phyloP scores from a whole-genome alignment of 2,888 invertebrate genomes.

The Lasioglossum zephyrum region DNA sequence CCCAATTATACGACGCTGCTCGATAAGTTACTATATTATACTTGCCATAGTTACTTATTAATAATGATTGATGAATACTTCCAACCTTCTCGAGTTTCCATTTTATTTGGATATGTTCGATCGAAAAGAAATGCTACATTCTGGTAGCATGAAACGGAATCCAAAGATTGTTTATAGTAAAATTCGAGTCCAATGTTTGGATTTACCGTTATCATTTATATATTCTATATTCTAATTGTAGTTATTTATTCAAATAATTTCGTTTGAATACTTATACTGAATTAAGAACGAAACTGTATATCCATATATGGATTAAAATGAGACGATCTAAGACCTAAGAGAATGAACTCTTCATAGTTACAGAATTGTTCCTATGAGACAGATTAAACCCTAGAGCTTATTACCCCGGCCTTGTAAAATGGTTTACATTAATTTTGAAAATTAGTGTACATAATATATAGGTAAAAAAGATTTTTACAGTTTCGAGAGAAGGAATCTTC shows the following conservation, averaged over 20 bases:
- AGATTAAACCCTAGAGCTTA: slow-evolving; percentile 9
- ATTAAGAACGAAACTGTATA: neutral
- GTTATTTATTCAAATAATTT: neutral
- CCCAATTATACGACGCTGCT: neutral
- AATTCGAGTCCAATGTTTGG: neutral
- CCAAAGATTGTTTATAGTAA: neutral
- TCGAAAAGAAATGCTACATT: too few relatives aligned
- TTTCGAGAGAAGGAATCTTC: slow-evolving; percentile 2
- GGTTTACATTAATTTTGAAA: slow-evolving; percentile 14
- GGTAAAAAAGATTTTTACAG: slow-evolving; percentile 16
- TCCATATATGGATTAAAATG: neutral
- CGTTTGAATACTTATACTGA: neutral
- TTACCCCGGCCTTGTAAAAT: slow-evolving; percentile 17
- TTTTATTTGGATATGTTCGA: too few relatives aligned
- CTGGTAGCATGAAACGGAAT: too few relatives aligned
- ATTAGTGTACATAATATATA: neutral
- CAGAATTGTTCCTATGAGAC: slow-evolving; percentile 15
- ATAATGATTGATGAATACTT: too few relatives aligned
- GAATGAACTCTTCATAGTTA: neutral
- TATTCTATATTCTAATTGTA: neutral
- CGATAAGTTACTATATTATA: neutral
- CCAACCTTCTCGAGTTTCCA: too few relatives aligned
- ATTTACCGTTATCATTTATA: neutral
- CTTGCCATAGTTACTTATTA: too few relatives aligned
- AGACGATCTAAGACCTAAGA: neutral